Percentiles rank a stretch among this genome's conserved stretches.
Conservation (phyloP, 2,797 vertebrate genomes). For the Ambastaia sidthimunki region DNA sequence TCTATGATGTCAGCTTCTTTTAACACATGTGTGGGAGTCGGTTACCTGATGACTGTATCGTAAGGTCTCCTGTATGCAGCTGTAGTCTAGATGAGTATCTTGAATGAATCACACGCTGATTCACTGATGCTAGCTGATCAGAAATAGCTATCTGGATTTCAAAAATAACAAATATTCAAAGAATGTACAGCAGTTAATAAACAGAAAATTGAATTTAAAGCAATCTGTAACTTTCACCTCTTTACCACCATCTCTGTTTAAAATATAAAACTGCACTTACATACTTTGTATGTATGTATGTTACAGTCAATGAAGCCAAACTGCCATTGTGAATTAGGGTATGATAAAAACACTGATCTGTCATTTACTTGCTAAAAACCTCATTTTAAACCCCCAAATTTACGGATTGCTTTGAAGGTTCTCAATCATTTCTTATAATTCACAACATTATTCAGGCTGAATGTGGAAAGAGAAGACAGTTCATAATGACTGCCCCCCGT, state of each 20-base stretch:
- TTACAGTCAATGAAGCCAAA: too few relatives aligned
- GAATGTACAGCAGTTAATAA: neutral
- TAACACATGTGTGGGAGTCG: conserved; percentile 14
- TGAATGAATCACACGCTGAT: conserved; percentile 36
- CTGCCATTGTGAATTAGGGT: too few relatives aligned
- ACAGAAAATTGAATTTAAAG: neutral
- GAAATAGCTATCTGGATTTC: neutral
- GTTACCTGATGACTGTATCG: conserved; percentile 13
- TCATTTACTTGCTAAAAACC: too few relatives aligned
- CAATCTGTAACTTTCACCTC: too few relatives aligned
- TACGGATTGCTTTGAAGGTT: neutral
- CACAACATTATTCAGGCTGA: neutral
- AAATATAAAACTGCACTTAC: too few relatives aligned
- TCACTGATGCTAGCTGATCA: neutral
- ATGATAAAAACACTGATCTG: too few relatives aligned
- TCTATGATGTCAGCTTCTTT: neutral
- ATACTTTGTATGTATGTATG: too few relatives aligned
- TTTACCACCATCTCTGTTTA: too few relatives aligned
- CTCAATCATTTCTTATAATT: conserved; percentile 23
- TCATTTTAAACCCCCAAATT: too few relatives aligned
- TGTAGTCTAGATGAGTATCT: neutral
- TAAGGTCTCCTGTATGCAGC: conserved; percentile 6
- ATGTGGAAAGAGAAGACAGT: conserved; percentile 20
- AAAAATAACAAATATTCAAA: neutral
- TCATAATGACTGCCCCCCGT: conserved; percentile 16